Base-by-base conservation (phyloP, 2,888 invertebrate species). In the Synanthedon formicaeformis region DNA sequence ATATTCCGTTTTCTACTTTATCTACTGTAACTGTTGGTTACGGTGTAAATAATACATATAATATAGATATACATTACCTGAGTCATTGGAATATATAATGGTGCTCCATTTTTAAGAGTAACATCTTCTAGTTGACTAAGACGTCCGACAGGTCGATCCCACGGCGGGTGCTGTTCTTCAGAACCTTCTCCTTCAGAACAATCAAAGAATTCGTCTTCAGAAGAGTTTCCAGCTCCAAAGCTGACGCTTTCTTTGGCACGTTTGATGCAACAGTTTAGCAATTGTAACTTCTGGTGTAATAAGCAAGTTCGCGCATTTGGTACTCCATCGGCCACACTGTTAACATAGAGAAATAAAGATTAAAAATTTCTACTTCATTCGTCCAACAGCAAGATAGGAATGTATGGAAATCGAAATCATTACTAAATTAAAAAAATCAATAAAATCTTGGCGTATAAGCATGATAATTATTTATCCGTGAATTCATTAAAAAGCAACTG, bases 241-340 rank as follows among this genome's bases (percentile, higher is more conserved):
- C 70, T 75, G 54, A 79, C 76, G 60, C 91, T 90, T 45, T 78
- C 81, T 23, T 61, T 48, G 81, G 88, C 65, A 78, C 92, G 88
- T 57, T 90, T 90, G 60, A 94, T 92, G 75, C 94, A 95, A 68
- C 93, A 92, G 69, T 94, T 95, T 45, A 95, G 79, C 88, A 95
- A 91, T 85, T 97, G 97, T 48, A 99, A 89, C 75, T 99, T 99
- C 81, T 99, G 98, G 80, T 98, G 95, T 12, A 99, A 88, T 49
- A 98, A 88, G 73, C 97, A 97, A 6, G 95, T 94, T 55, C 95
- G 92, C 48, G 94, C 92, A 76, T 97, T 96, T 0, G 98, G 98
- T 61, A 91, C 89, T 11, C 96, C 96, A 50, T 90, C 81, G n/a
- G 92, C 90, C 55, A 97, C 88, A 63, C 96, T 96, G 88, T 60